Percentiles rank a stretch among this genome's conserved stretches.
These are phyloP conservation scores for Phenacoccus solenopsis DNA, from an alignment of 1,140 invertebrate genomes.

Conservation along the genomic window DNA sequence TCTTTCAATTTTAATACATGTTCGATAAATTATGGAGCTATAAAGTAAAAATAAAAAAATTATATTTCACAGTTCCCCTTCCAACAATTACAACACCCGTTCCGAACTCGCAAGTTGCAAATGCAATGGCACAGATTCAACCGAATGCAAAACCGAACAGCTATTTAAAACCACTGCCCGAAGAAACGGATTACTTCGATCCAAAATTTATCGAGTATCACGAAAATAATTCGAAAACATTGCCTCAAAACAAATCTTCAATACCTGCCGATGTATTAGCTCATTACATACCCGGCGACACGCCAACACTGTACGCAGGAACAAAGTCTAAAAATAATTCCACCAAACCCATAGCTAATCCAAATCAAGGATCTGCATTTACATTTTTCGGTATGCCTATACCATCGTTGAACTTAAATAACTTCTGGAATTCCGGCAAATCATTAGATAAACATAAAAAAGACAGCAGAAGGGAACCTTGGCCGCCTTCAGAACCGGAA, in stretches of 20 bases:
- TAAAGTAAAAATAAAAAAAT: neutral
- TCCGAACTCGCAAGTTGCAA: neutral
- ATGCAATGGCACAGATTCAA: neutral
- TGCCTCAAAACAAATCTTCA: neutral
- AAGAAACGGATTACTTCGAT: slow-evolving; percentile 65
- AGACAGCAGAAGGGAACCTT: slow-evolving; percentile 33
- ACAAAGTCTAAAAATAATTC: slow-evolving; percentile 16
- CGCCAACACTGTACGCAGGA: slow-evolving; percentile 49
- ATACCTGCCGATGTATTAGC: slow-evolving; percentile 27
- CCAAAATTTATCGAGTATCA: slow-evolving; percentile 65
- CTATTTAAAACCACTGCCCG: slow-evolving; percentile 40
- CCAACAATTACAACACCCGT: neutral
- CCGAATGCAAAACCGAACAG: neutral
- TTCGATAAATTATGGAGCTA: neutral
- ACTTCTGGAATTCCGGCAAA: slow-evolving; percentile 43
- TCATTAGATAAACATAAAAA: slow-evolving; percentile 27
- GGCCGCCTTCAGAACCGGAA: slow-evolving; percentile 32
- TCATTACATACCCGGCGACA: slow-evolving; percentile 42
- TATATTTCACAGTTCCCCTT: neutral
- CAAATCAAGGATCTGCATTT: slow-evolving; percentile 42
- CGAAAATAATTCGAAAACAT: slow-evolving; percentile 27
- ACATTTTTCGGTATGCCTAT: slow-evolving; percentile 74
- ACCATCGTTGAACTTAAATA: slow-evolving; percentile 53
- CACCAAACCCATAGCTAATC: neutral
- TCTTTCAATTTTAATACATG: no score